phyloP scores from a whole-genome alignment of 2,797 vertebrate species.

The Sebastes glaucus region DNA sequence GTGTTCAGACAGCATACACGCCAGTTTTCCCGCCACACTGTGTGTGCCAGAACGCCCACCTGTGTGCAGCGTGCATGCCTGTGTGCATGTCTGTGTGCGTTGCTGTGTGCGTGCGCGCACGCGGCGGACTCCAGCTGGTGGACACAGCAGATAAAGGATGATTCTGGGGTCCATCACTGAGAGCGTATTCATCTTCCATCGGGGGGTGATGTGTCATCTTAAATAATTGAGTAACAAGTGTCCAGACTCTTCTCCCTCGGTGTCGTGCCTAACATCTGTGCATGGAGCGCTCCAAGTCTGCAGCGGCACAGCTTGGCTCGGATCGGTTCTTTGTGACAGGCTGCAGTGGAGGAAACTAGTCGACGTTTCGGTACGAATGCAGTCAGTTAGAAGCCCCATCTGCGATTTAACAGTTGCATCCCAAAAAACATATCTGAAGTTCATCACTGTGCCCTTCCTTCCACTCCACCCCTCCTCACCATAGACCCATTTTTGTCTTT shows the following conservation, averaged over 20 bases:
- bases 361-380: conserved; percentile 14
- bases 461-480: too few relatives aligned
- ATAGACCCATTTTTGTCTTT: too few relatives aligned
- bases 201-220: conserved; percentile 81
- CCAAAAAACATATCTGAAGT: conserved; percentile 36
- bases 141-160: conserved; percentile 80
- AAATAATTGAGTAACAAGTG: conserved; percentile 87
- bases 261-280: conserved; percentile 74
- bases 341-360: conserved; percentile 44
- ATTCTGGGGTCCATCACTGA: conserved; percentile 78
- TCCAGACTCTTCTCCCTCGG: conserved; percentile 72
- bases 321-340: conserved; percentile 55
- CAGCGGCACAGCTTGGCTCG: conserved; percentile 58
- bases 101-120: background rate
- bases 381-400: conserved; percentile 48
- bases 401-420: conserved; percentile 38
- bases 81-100: background rate
- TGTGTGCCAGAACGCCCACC: conserved; percentile 52
- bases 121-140: conserved; percentile 71
- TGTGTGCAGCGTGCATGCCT: conserved; percentile 9
- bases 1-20: conserved; percentile 24
- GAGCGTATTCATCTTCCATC: conserved; percentile 81
- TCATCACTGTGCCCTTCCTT: background rate
- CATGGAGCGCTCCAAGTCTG: conserved; percentile 59
- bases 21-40: conserved; percentile 4